phyloP scores from a whole-genome alignment of 2,797 vertebrate genomes.

The Takifugu ocellatus region DNA sequence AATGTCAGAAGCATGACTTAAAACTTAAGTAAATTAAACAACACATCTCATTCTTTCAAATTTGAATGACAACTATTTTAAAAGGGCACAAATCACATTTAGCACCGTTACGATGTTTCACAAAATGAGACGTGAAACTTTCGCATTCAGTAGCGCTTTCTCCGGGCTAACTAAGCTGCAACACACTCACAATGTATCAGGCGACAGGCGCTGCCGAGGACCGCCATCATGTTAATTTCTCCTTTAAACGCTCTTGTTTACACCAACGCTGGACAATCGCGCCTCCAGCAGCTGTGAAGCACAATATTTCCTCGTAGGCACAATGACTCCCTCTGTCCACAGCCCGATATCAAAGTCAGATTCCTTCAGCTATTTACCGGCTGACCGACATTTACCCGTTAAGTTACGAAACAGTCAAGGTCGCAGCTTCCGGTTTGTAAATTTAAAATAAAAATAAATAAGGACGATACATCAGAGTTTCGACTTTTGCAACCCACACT shows the following conservation, averaged over 20 bases:
- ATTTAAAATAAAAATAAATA: constrained; percentile 29
- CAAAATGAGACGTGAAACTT: neutral
- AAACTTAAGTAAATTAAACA: neutral
- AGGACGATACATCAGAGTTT: no score
- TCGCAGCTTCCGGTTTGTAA: constrained; percentile 6
- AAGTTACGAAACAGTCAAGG: accelerated
- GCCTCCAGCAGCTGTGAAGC: neutral
- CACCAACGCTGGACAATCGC: neutral
- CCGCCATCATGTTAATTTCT: constrained; percentile 54
- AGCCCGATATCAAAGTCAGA: constrained; percentile 10
- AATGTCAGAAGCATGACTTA: constrained; percentile 50
- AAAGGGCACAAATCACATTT: neutral
- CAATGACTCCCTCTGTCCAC: neutral
- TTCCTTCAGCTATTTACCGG: constrained; percentile 46
- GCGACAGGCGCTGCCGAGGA: constrained; percentile 61
- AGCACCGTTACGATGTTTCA: no score
- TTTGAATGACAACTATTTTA: neutral
- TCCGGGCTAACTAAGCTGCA: constrained; percentile 8
- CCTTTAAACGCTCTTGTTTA: neutral
- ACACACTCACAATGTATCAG: constrained; percentile 68
- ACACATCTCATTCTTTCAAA: neutral
- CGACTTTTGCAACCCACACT: no score
- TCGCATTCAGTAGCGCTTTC: neutral
- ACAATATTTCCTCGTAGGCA: neutral
- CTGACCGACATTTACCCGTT: neutral